phyloP scores from a whole-genome alignment of 2,797 vertebrate species.

The Gymnoscopelus microlampas region DNA sequence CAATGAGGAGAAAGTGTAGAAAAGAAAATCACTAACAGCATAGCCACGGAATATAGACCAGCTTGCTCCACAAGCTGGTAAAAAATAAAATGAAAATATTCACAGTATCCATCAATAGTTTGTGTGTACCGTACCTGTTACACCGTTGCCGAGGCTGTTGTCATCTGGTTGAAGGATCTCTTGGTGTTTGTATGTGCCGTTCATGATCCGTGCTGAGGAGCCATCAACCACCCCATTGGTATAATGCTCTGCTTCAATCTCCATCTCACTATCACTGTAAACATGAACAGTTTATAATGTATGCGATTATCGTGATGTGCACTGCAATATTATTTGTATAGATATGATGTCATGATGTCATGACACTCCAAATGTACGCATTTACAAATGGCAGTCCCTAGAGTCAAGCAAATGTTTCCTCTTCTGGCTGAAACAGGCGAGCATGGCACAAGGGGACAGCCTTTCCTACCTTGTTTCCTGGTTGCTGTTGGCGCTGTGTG shows the following conservation, averaged over 20 bases:
- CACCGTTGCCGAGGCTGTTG: conserved; percentile 90
- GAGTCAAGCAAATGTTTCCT: too few species aligned
- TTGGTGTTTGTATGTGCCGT: conserved; percentile 96
- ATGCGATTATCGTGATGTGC: too few species aligned
- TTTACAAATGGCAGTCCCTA: too few species aligned
- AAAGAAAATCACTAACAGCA: too few species aligned
- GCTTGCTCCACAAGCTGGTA: too few species aligned
- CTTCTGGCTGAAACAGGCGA: background rate
- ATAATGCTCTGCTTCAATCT: conserved; percentile 96
- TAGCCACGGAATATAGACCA: too few species aligned
- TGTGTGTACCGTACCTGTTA: conserved; percentile 69
- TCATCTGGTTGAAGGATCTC: conserved; percentile 94
- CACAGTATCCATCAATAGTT: too few species aligned
- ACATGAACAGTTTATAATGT: conserved; percentile 4
- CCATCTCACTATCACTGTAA: conserved; percentile 95
- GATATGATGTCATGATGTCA: too few species aligned
- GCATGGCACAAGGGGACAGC: background rate
- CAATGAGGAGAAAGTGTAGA: too few species aligned
- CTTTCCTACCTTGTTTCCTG: conserved; percentile 93
- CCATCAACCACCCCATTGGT: conserved; percentile 92
- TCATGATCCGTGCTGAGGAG: conserved; percentile 92
- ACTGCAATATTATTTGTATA: too few species aligned
- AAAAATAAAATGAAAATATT: too few species aligned
- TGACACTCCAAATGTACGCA: too few species aligned
- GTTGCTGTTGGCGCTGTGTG: conserved; percentile 95